Evolutionary conservation across 1,140 invertebrate species (phyloP), one percentile per base, ranked within the genome.

Genomic region (Zaprionus vittiger): DNA sequence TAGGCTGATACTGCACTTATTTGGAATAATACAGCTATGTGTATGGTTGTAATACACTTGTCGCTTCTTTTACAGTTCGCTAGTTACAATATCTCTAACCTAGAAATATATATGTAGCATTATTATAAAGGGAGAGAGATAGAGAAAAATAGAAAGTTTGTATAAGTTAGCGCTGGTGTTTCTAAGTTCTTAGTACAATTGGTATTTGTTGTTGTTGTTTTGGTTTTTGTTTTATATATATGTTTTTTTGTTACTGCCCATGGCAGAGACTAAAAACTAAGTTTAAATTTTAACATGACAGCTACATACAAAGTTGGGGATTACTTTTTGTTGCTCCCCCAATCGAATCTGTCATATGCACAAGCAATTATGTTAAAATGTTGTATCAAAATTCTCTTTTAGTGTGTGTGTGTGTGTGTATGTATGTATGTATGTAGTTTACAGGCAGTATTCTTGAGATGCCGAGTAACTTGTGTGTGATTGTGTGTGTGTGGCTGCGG

Each of bases 71-170:
- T 67, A 65, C 34, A 56, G 54, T 70, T 63, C 80, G 81, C 79
- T 91, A 84, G 83, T 79, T 89, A 91, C 75, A 87, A 79, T 91
- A 72, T 83, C 73, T 85, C 83, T 91, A 91, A 91, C 90, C 90
- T 91, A 91, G 77, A 91, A 83, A 68, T 89, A 78, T 63, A 80
- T 63, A 80, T 69, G 64, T 83, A 86, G 81, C 81, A 82, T 91
- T 77, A 78, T 77, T 57, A 57, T 54, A 24, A 67, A 71, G 70
- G 49, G 63, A 72, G 67, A 84, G 76, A 90, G 80, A 91, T 81
- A 86, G 79, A 91, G 84, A 86, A 80, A 85, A 91, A 80, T 81
- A 86, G 83, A 86, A 91, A 85, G 79, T 90, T 83, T 83, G 65
- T 90, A 84, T 75, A 71, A 71, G 89, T 90, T 91, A 91, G 80